Conservation (phyloP, 2,888 invertebrate species). For the Lordiphosa fenestrarum region DNA sequence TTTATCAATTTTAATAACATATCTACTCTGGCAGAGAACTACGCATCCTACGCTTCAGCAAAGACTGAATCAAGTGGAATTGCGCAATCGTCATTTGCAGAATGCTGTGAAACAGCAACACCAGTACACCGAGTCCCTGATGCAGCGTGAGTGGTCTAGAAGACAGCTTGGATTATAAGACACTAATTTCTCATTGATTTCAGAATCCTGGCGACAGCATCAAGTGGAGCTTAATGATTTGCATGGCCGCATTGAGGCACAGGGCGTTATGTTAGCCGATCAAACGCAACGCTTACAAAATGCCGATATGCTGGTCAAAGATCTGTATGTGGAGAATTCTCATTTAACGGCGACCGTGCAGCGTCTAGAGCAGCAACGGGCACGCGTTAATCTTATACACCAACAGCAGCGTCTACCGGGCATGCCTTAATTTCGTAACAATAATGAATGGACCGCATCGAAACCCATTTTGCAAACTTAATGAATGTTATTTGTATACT, state of each 20-base stretch:
- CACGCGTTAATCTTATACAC: conserved; percentile 77
- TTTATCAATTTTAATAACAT: neutral
- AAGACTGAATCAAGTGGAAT: conserved; percentile 82
- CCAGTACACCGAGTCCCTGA: conserved; percentile 83
- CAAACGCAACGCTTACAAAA: conserved; percentile 86
- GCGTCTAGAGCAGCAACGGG: conserved; percentile 79
- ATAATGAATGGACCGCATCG: conserved; percentile 38
- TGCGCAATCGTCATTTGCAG: conserved; percentile 84
- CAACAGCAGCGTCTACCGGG: conserved; percentile 76
- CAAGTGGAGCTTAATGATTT: conserved; percentile 80
- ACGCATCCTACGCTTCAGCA: conserved; percentile 80
- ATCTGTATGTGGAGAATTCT: conserved; percentile 92
- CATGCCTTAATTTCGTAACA: conserved; percentile 49
- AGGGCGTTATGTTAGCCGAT: conserved; percentile 80
- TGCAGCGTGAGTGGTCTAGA: conserved; percentile 82
- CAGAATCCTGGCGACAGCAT: conserved; percentile 80
- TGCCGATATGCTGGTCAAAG: conserved; percentile 89
- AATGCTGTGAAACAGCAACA: conserved; percentile 84
- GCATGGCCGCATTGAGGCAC: conserved; percentile 81
- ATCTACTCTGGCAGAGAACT: conserved; percentile 67
- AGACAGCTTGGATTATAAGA: too few relatives aligned
- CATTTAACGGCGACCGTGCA: conserved; percentile 85
- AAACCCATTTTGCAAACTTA: conserved; percentile 35
- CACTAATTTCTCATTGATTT: neutral
- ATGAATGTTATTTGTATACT: conserved; percentile 45